Evolutionary conservation across 2,797 vertebrate species (phyloP).

Genomic region (Ambastaia sidthimunki): DNA sequence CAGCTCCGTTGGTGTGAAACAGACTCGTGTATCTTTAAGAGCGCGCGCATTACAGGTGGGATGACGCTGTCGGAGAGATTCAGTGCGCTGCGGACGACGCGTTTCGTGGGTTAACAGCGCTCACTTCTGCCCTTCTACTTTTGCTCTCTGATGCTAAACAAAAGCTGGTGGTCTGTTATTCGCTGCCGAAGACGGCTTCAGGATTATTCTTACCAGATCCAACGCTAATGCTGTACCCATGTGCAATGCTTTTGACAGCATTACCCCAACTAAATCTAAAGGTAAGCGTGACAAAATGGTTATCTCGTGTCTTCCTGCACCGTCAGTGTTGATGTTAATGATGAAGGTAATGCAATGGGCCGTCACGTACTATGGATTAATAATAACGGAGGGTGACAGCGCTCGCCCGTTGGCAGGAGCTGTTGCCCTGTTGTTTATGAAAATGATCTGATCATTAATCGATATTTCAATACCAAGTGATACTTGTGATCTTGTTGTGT

Average conservation of each 20-base stretch:
- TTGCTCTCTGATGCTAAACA: constrained; percentile 17
- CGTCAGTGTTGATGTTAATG: neutral
- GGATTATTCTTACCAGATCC: constrained; percentile 35
- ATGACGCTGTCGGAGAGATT: constrained; percentile 75
- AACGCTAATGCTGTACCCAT: constrained; percentile 51
- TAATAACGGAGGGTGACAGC: constrained; percentile 67
- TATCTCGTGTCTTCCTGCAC: neutral
- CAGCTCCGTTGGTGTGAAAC: neutral
- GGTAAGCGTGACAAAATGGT: constrained; percentile 44
- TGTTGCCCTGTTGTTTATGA: constrained; percentile 47
- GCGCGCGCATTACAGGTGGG: constrained; percentile 61
- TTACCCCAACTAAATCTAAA: constrained; percentile 64
- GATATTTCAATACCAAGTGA: constrained; percentile 8
- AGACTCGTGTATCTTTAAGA: constrained; percentile 60
- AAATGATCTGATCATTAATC: constrained; percentile 46
- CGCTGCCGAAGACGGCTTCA: constrained; percentile 33
- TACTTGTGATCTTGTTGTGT: constrained; percentile 31
- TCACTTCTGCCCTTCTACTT: constrained; percentile 1
- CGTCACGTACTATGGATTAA: constrained; percentile 47
- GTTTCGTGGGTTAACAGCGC: constrained; percentile 44
- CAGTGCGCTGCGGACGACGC: constrained; percentile 50
- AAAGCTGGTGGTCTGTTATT: constrained; percentile 38
- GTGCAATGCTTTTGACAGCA: constrained; percentile 66
- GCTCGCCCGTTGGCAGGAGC: constrained; percentile 69
- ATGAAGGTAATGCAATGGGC: constrained; percentile 37